Base-by-base conservation (phyloP, 2,888 invertebrate species). In the Pandemis cinnamomeana region DNA sequence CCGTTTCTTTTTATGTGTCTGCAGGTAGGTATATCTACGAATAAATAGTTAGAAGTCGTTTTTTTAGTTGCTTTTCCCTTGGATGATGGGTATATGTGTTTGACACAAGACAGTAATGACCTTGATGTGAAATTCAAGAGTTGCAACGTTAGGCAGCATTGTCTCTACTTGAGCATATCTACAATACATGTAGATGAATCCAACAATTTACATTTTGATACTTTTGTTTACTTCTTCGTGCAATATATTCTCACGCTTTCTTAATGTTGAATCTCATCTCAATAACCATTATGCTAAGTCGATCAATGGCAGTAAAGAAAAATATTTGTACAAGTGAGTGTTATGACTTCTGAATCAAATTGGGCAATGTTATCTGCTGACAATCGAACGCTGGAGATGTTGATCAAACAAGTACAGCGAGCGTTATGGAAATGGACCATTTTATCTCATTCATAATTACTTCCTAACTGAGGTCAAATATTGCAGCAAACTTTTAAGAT, bases 281-380 rank as follows among this genome's bases (percentile, higher is more conserved):
- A 84, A 84, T 85, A 82, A 83, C 84, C 82, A 85, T 82, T 83
- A 82, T 82, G 80, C 80, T 84, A 84, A 82, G 76, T 77, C 76
- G 78, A 78, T 80, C 84, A 79, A 83, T 86, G 84, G 87, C 86
- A 86, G 86, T 86, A 84, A 86, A 86, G 85, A 86, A 88, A 89
- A 90, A 90, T 86, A 89, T 89, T 89, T 87, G 84, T 78, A 83
- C 79, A 85, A 84, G 83, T 76, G 80, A 79, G 79, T 89, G 87
- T 90, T 89, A 86, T 89, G 88, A 85, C 83, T 83, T 84, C 79
- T 81, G 78, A 82, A 83, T 83, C 82, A 85, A 87, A 86, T 87
- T 86, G 80, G 85, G 84, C 80, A 84, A 79, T 82, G 80, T 79
- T 78, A 76, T 69, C 76, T 73, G 74, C 71, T 77, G 76, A 78